Base-by-base conservation (phyloP, 2,888 invertebrate genomes). In the Phortica magna region DNA sequence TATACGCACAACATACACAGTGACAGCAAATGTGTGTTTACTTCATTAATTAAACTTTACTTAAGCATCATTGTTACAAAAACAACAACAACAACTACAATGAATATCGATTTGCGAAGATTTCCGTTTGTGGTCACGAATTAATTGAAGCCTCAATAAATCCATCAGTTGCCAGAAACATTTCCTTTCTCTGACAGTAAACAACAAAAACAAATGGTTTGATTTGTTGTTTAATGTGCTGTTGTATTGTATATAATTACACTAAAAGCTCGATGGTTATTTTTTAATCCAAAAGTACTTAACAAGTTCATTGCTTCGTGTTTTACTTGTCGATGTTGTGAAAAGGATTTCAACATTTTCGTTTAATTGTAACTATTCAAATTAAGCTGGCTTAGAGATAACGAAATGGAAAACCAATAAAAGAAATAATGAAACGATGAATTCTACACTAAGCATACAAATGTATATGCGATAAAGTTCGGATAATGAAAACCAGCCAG, bases 1-100 rank as follows among this genome's bases (percentile, higher is more conserved):
- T 43, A 48, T 61, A 70, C 73, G 65, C 75, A 80, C 67, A 68
- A 73, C 57, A 14, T n/a, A 43, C 14, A n/a, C 14, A 17, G 6
- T 48, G 48, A 48, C 48, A 14, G 3, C 14, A 3, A 48, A 48
- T 31, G 31, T 31, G 31, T 31, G 1, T 31, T 31, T 31, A 31
- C 31, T 31, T 31, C 48, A 48, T 48, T 48, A 48, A 48, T 48
- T 48, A 2, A 48, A 48, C 48, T 48, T 48, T 14, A 48, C 9
- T 48, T 48, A 12, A 48, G 48, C 0, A 48, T 9, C 48, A 6
- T 31, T 31, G 31, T 31, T 4, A 4, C 31, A 31, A 31, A 31
- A 31, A 14, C 9, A 48, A 48, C 9, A 48, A 48, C 14, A 2
- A 7, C 14, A 48, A 12, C 14, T 48, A 14, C 14, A 48, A 12